Base-by-base conservation (phyloP, 92 coral and sea anemone genomes). In the Scolanthus callimorphus region DNA sequence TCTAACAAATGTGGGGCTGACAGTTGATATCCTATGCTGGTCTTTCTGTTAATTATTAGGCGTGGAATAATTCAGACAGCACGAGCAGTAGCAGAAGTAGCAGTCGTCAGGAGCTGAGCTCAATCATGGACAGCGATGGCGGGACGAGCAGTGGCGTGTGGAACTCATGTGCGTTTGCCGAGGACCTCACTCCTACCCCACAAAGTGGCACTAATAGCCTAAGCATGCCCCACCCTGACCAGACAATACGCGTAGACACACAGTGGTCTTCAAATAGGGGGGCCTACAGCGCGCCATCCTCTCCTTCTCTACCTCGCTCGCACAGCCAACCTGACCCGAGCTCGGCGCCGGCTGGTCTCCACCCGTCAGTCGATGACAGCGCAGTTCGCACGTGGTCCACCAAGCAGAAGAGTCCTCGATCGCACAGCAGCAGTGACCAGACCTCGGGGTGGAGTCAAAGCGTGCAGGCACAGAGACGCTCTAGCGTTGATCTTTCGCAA, bases 61-160 rank as follows among this genome's bases (percentile, higher is more conserved):
- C 84, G 10, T 92, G 98, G 98, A 90, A 92, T 55, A 92, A 92
- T 73, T 92, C 98, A 0, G 96, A 92, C 76, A 92, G 98, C 54
- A 90, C 98, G 1, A 92, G 98, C 47, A 92, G 98, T 45, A 86
- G 95, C 50, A 72, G 96, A 58, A 92, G 98, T 43, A 92, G 98
- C 43, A 92, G 98, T 66, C 89, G 98, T 9, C 89, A 88, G 59
- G 98, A 92, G 68, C 79, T 92, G 2, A 90, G 90, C 31, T 81
- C 90, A 11, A 92, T 92, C 68, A 92, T 92, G 96, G 98, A 92
- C 67, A 84, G 77, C 64, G 98, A 88, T 26, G 63, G 60, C 27
- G 45, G 73, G 1, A 67, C 83, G 13, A 78, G 54, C 62, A 60
- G 61, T 25, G 62, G 64, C 2, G 69, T 83, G 38, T 87, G 90